Base-by-base conservation (phyloP, 2,888 invertebrate species). In the Uropetala carovei region DNA sequence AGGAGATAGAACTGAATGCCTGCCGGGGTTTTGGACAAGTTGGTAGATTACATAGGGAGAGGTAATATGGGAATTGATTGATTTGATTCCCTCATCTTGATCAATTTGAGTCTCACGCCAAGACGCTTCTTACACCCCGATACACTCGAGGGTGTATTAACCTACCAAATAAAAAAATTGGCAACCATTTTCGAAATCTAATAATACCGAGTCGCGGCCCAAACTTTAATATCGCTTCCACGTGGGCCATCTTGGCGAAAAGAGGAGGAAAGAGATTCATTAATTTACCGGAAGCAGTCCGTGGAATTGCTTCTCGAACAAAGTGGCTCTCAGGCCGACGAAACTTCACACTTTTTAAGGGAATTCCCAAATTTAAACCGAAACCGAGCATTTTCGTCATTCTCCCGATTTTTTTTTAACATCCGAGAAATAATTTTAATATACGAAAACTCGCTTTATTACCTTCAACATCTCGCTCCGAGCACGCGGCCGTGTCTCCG, bases 11-110 rank as follows among this genome's bases (percentile, higher is more conserved):
- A 64, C 64, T 22, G 68, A 68, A 18, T 68, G 18, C 64, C 13
- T 18, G 64, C 64, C 68, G 22, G 68, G 68, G 22, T 68, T 68
- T 68, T n/a, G 68, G n/a, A 68, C 68, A 68, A 68, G 68, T 68
- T 68, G 68, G 68, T 68, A 68, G 22, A 68, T 68, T 68, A 68
- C 68, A 13, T 68, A 68, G 43, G 43, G 5, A 43, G 43, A 43
- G 43, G 43, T 43, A 43, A 43, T 43, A 43, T 43, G 43, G 18
- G 68, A 68, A 68, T 68, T 68, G n/a, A 68, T 68, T 68, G n/a
- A 68, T 68, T 68, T 64, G 16, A 64, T 7, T n/a, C 64, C 64
- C n/a, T n/a, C 68, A 9, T 68, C 18, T 18, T 22, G 68, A 68
- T 68, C n/a, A n/a, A 68, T 11, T n/a, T 68, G 18, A 8, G 68